Evolutionary conservation across 2,113 vertebrate genomes (phyloP).

Genomic region (Coturnix japonica): DNA sequence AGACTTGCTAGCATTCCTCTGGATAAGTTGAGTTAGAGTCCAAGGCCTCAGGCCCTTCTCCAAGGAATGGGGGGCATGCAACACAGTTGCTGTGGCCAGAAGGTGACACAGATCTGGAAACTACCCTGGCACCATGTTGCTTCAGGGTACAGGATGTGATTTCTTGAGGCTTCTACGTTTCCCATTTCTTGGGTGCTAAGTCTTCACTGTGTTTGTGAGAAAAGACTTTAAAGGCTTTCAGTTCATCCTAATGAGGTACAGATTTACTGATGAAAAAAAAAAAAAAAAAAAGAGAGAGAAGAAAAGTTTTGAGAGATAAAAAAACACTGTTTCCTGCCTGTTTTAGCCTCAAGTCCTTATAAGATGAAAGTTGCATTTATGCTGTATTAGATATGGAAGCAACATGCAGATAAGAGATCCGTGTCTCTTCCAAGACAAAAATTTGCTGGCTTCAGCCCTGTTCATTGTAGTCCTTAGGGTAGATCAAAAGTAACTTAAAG

Average conservation of each 20-base stretch:
- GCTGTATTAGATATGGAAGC: background rate
- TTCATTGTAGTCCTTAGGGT: background rate
- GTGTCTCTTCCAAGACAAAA: background rate
- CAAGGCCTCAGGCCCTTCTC: background rate
- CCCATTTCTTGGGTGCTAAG: background rate
- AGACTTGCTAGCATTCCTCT: rapidly evolving
- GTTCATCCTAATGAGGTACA: conserved; percentile 17
- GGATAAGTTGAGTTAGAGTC: background rate
- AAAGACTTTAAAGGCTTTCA: conserved; percentile 12
- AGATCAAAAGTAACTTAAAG: conserved; percentile 38
- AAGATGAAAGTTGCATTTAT: conserved; percentile 13
- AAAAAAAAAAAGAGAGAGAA: background rate
- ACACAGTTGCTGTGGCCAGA: background rate
- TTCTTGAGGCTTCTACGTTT: background rate
- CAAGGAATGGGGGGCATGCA: background rate
- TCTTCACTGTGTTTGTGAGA: background rate
- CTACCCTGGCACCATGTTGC: background rate
- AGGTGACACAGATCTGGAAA: background rate
- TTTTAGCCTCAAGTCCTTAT: conserved; percentile 34
- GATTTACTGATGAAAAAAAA: background rate
- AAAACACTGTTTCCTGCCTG: conserved; percentile 13
- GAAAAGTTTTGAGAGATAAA: background rate
- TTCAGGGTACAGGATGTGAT: background rate
- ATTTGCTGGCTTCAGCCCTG: background rate
- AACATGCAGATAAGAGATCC: conserved; percentile 17